These are phyloP conservation scores for Istiophorus platypterus DNA, from an alignment of 2,113 vertebrate genomes.

Conservation along the genomic window DNA sequence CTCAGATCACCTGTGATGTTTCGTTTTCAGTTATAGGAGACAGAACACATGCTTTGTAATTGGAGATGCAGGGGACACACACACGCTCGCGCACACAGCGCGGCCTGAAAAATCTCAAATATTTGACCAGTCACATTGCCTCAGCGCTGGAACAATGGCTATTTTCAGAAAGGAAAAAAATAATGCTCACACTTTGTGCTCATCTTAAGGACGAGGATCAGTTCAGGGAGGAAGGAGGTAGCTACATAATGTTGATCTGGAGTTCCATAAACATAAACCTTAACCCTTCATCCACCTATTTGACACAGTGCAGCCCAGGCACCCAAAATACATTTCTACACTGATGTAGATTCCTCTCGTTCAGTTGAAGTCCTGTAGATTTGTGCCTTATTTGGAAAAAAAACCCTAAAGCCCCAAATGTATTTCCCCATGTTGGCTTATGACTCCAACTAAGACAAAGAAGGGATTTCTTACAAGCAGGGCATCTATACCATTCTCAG, in stretches of 20 bases:
- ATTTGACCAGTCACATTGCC: conserved; percentile 26
- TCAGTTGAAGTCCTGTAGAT: conserved; percentile 8
- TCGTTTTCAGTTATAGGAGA: conserved; percentile 24
- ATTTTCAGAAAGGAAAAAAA: conserved; percentile 9
- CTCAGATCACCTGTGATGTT: conserved; percentile 49
- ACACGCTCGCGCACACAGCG: not conserved
- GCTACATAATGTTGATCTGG: conserved; percentile 38
- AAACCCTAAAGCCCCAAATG: not conserved
- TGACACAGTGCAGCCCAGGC: not conserved
- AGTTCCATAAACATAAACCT: not conserved
- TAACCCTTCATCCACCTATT: not conserved
- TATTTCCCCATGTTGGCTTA: conserved; percentile 14
- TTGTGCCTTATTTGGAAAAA: not conserved
- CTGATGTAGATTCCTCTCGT: not conserved
- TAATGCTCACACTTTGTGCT: conserved; percentile 38
- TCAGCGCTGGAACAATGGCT: conserved; percentile 53
- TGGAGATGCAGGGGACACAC: conserved; percentile 26
- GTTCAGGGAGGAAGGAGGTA: conserved; percentile 49
- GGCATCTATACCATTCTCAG: not conserved
- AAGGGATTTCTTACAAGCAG: not conserved
- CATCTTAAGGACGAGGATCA: conserved; percentile 14
- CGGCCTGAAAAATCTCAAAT: conserved; percentile 11
- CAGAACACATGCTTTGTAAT: conserved; percentile 36
- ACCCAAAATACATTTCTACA: not conserved
- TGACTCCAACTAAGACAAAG: not conserved